Base-by-base conservation (phyloP, 2,113 vertebrate species). In the Cairina moschata region DNA sequence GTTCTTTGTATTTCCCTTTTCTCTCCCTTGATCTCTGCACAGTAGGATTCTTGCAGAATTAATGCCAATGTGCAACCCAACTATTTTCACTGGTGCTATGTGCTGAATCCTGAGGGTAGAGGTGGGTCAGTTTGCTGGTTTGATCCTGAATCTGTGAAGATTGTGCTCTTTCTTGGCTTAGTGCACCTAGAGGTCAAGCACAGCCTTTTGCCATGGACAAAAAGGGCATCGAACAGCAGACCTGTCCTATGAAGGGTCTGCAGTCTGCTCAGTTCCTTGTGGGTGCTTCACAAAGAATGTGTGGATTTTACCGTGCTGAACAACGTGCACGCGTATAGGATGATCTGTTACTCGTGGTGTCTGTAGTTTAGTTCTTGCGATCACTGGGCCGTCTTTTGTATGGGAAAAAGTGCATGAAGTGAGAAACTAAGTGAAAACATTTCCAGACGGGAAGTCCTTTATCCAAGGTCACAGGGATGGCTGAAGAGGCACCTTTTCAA, bases 41-140 rank as follows among this genome's bases (percentile, higher is more conserved):
- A 17, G 34, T 28, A 38, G 66, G 48, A 29, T 3, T 21, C 46
- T 52, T 38, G 20, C 12, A 25, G 58, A 20, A 17, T n/a, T 22
- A 0, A 0, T 2, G 55, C 14, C 0, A 1, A 5, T 18, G 36
- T 15, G 17, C 8, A 76, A 2, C 23, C 58, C 16, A 21, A 3
- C 29, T 4, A 8, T 23, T 85, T 86, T 76, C 55, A 6, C 12
- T 48, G 66, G 38, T 17, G 6, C 17, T 82, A 8, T 42, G 4
- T 4, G 6, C 0, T 3, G 28, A 74, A 40, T 17, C 36, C 4
- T 40, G 58, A 84, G 34, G 25, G 22, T 63, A 12, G 4, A 2
- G n/a, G 1, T 13, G 15, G 22, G 25, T 63, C 5, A 0, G 6
- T 60, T 86, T 91, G 48, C n/a, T 23, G 42, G 42, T 18, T 6